Conservation (phyloP, 1,140 invertebrate genomes). For the Brachionus plicatilis region DNA sequence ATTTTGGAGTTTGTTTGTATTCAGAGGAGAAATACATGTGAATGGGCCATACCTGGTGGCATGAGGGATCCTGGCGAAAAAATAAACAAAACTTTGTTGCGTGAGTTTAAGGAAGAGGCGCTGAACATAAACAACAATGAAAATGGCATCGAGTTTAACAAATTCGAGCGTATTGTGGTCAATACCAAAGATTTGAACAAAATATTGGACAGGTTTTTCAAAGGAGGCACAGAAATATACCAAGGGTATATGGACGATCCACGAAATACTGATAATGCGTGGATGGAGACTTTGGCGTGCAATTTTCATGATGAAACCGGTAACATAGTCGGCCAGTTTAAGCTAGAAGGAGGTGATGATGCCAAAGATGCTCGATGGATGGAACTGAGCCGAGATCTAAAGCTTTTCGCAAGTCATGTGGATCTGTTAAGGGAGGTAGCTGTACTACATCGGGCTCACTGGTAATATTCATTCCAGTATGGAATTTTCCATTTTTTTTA, state of each 20-base stretch:
- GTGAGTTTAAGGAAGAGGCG: slow-evolving; percentile 87
- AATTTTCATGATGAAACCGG: slow-evolving; percentile 40
- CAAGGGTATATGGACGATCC: slow-evolving; percentile 54
- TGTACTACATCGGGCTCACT: neutral
- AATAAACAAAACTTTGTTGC: slow-evolving; percentile 66
- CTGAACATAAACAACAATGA: slow-evolving; percentile 58
- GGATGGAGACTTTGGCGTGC: slow-evolving; percentile 53
- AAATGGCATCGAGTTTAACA: slow-evolving; percentile 41
- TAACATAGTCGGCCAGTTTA: neutral
- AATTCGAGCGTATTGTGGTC: neutral
- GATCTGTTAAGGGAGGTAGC: slow-evolving; percentile 16
- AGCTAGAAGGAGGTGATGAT: slow-evolving; percentile 38
- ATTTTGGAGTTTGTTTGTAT: slow-evolving; percentile 78
- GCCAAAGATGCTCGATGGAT: slow-evolving; percentile 35
- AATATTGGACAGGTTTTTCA: slow-evolving; percentile 4
- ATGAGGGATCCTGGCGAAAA: slow-evolving; percentile 85
- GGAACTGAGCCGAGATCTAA: neutral
- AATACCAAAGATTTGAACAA: neutral
- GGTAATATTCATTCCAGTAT: neutral
- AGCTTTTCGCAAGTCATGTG: slow-evolving; percentile 29
- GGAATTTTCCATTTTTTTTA: too few relatives aligned
- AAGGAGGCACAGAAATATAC: slow-evolving; percentile 28
- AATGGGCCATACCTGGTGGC: slow-evolving; percentile 83
- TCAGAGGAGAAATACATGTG: slow-evolving; percentile 69
- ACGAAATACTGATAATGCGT: slow-evolving; percentile 57